Percentiles rank a stretch among this genome's conserved stretches.
These are phyloP conservation scores for Acanthurus leucopareius DNA, from an alignment of 2,797 vertebrate genomes.

Conservation along the genomic window DNA sequence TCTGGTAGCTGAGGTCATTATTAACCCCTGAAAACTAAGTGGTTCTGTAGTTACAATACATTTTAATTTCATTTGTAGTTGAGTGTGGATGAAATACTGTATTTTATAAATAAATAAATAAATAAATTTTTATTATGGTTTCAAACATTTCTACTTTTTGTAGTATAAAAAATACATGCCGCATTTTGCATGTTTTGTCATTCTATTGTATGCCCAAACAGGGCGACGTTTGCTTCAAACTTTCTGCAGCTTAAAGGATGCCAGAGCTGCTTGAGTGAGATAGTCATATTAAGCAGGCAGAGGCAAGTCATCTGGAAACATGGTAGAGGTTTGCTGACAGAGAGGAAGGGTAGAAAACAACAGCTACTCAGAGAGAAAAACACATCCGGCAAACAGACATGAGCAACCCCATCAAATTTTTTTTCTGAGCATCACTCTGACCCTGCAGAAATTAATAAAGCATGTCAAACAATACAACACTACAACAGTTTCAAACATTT, in stretches of 20 bases:
- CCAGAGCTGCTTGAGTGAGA: slow-evolving; percentile 17
- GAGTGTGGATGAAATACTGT: not conserved
- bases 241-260: slow-evolving; percentile 25
- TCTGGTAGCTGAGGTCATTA: not conserved
- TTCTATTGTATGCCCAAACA: not conserved
- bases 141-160: not conserved
- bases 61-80: not conserved
- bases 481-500: not conserved
- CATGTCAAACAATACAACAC: slow-evolving; percentile 2
- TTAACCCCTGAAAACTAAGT: not conserved
- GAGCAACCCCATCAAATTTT: not conserved
- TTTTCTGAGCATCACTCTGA: slow-evolving; percentile 5
- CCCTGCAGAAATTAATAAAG: not conserved
- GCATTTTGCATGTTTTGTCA: not conserved
- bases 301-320: slow-evolving; percentile 58
- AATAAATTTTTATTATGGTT: not conserved
- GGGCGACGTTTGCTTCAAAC: not conserved
- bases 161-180: not conserved
- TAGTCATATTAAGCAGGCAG: slow-evolving; percentile 57
- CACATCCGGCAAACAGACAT: slow-evolving; percentile 8
- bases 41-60: too few species aligned
- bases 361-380: slow-evolving; percentile 26
- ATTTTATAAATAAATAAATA: too few species aligned
- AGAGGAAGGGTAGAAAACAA: slow-evolving; percentile 40
- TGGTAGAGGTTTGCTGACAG: slow-evolving; percentile 65